Base-by-base conservation (phyloP, 2,888 invertebrate species). In the Yponomeuta sedellus region DNA sequence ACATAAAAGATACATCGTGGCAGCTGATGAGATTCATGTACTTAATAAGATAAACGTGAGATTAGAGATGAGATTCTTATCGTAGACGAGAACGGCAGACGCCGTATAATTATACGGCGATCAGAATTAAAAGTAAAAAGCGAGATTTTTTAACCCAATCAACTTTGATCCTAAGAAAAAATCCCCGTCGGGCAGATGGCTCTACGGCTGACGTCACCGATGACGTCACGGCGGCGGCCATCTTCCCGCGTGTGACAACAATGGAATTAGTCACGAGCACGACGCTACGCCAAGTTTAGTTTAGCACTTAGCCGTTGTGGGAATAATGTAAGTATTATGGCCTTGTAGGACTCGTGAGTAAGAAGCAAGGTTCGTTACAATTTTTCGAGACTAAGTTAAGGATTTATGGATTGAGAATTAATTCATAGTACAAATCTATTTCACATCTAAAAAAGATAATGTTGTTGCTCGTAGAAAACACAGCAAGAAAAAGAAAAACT, bases 281-380 rank as follows among this genome's bases (percentile, higher is more conserved):
- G 59, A 61, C 22, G 61, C n/a, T 10, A 66, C 75, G 80, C 75
- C 72, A 70, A 70, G 44, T 52, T 68, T 75, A 76, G 74, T 77
- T 81, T 77, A 78, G 72, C 76, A 83, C 78, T 78, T 78, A 61
- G 10, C 22, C 34, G 16, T n/a, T 20, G 44, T 16, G n/a, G 52
- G 12, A 39, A 25, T 40, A 22, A 57, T 28, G 64, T 67, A 52
- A 61, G 64, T 61, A 68, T 69, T 62, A 70, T 73, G 22, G 16
- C 63, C 63, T 63, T 52, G 44, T 10, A 40, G 34, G 16, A 34
- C 5, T 58, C n/a, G 20, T 22, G 10, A 10, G 6, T 8, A 11
- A 4, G n/a, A 19, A 22, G 4, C 0, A 11, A 19, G 6, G n/a
- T 58, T 22, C 10, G 20, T n/a, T n/a, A n/a, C n/a, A n/a, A n/a